A percentile compares a stretch with the other conserved stretches of the same genome.
Evolutionary conservation across 1,140 invertebrate species (phyloP).

Genomic region (Fopius arisanus): DNA sequence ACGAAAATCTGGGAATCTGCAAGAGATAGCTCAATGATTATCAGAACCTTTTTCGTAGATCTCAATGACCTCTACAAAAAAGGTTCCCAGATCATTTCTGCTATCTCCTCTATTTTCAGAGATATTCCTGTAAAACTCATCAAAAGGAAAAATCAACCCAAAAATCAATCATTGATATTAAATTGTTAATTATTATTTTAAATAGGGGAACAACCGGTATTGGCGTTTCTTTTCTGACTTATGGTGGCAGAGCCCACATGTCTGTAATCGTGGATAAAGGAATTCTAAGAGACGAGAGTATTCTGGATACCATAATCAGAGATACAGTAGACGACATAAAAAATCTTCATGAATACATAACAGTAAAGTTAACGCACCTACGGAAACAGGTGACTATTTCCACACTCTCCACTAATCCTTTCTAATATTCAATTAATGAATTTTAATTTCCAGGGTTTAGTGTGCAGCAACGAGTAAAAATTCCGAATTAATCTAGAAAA

Average conservation of each 20-base stretch:
- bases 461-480: conserved; percentile 29
- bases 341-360: conserved; percentile 39
- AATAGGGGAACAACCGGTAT: conserved; percentile 45
- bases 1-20: no score
- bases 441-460: conserved; percentile 37
- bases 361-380: conserved; percentile 25
- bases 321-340: conserved; percentile 44
- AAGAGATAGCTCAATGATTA: no score
- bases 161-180: not conserved
- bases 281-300: conserved; percentile 37
- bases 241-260: conserved; percentile 48
- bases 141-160: no score
- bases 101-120: no score
- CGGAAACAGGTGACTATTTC: conserved; percentile 35
- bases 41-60: no score
- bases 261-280: conserved; percentile 50
- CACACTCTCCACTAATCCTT: not conserved
- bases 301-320: conserved; percentile 40
- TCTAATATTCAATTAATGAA: not conserved
- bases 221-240: conserved; percentile 50
- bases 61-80: no score
- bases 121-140: no score
- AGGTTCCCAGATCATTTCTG: no score
- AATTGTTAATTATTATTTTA: conserved; percentile 7
- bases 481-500: not conserved